A percentile compares a stretch with the other conserved stretches of the same genome.
Conservation (phyloP, 92 coral and sea anemone species). For the Umimayanthus kanabou region DNA sequence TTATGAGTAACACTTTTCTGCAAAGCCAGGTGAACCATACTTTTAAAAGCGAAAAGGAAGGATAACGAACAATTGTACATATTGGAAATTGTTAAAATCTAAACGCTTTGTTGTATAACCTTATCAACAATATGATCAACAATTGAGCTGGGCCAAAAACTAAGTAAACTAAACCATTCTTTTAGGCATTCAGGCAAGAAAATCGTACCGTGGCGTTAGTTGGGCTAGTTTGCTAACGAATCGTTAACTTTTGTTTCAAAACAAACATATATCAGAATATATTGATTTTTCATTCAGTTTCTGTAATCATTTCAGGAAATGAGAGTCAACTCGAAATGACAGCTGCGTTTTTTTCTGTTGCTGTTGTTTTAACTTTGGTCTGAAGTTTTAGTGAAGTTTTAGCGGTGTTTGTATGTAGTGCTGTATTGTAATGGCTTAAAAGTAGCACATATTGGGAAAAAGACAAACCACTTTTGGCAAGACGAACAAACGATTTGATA, state of each 20-base stretch:
- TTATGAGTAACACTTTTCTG: background rate
- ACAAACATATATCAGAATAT: background rate
- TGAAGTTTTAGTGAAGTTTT: too few species aligned
- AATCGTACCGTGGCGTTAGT: background rate
- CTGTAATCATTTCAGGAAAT: background rate
- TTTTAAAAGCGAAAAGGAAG: background rate
- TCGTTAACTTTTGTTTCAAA: background rate
- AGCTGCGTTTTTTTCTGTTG: background rate
- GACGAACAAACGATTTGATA: background rate
- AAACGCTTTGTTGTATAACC: background rate
- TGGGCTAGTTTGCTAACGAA: background rate
- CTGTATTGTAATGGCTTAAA: background rate
- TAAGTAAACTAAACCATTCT: too few species aligned
- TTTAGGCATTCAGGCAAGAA: background rate
- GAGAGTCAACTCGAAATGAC: background rate
- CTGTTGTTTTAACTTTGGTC: too few species aligned
- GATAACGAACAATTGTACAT: background rate
- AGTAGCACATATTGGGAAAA: background rate
- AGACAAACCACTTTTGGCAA: background rate
- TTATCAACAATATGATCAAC: background rate
- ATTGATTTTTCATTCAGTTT: background rate
- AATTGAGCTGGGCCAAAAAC: background rate
- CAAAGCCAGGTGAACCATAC: background rate
- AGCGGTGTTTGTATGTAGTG: too few species aligned
- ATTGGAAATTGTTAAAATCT: background rate